Evolutionary conservation across 2,888 invertebrate species (phyloP).

Genomic region (Macrophya annulata): DNA sequence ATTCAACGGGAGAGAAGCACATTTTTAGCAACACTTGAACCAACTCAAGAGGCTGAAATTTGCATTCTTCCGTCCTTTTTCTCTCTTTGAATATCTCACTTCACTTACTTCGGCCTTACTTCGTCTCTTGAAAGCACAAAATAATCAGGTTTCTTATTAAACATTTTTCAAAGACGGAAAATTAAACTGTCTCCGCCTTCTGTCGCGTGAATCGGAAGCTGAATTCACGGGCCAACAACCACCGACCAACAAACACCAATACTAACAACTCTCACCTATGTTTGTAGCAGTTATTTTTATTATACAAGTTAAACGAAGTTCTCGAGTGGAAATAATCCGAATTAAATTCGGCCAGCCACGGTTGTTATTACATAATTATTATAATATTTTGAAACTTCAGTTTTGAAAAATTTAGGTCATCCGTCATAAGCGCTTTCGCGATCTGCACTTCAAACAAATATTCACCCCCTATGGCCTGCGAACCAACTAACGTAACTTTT

Average conservation of each 20-base stretch:
- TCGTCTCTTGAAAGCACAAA: constrained; percentile 36
- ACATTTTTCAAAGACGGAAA: constrained; percentile 30
- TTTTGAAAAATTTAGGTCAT: not conserved
- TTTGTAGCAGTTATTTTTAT: not conserved
- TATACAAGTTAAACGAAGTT: not conserved
- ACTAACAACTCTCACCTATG: not conserved
- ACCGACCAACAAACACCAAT: constrained; percentile 3
- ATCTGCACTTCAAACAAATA: constrained; percentile 1
- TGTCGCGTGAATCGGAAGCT: constrained; percentile 33
- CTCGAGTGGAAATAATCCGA: constrained; percentile 6
- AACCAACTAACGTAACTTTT: constrained; percentile 26
- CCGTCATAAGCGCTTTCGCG: not conserved
- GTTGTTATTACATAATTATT: not conserved
- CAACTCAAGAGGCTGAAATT: constrained; percentile 11
- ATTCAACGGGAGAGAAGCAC: constrained; percentile 9
- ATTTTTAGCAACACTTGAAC: not conserved
- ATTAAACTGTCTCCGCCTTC: constrained; percentile 44
- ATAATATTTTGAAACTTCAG: not conserved
- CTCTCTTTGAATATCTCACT: constrained; percentile 14
- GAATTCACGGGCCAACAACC: constrained; percentile 20
- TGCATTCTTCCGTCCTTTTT: constrained; percentile 11
- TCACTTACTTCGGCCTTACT: constrained; percentile 18
- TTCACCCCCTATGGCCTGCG: constrained; percentile 20
- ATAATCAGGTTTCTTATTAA: constrained; percentile 47
- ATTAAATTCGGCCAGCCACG: not conserved